phyloP scores from a whole-genome alignment of 2,113 vertebrate genomes.

The Puntigrus tetrazona region DNA sequence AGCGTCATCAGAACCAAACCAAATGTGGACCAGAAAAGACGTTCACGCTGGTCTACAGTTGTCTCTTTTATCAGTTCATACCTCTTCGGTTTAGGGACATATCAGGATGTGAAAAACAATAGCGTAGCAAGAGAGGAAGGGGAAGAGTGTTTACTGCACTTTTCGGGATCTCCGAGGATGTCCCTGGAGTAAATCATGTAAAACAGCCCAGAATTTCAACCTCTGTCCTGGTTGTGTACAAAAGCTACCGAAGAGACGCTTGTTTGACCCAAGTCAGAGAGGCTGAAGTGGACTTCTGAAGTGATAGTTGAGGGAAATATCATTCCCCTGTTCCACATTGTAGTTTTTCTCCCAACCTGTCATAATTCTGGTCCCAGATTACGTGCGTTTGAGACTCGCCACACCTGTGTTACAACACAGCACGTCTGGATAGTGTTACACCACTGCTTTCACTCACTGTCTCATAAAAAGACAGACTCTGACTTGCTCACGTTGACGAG shows the following conservation, averaged over 20 bases:
- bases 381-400: neutral
- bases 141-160: constrained; percentile 41
- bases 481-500: constrained; percentile 16
- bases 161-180: constrained; percentile 2
- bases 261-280: neutral
- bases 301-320: constrained; percentile 10
- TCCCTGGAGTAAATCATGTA: constrained; percentile 10
- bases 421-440: constrained; percentile 37
- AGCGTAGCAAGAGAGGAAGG: constrained; percentile 1
- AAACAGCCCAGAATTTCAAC: neutral
- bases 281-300: too few species aligned
- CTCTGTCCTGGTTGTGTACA: neutral
- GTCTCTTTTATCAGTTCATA: neutral
- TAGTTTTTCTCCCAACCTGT: constrained; percentile 6
- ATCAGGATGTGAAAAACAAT: constrained; percentile 37
- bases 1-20: neutral
- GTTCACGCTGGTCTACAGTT: neutral
- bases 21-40: neutral
- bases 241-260: neutral
- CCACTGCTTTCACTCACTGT: constrained; percentile 18
- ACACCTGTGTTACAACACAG: constrained; percentile 26
- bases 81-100: neutral
- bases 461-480: constrained; percentile 6
- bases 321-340: neutral
- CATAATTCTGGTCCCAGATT: neutral